phyloP scores from a whole-genome alignment of 2,797 vertebrate genomes.

The Oreochromis mossambicus region DNA sequence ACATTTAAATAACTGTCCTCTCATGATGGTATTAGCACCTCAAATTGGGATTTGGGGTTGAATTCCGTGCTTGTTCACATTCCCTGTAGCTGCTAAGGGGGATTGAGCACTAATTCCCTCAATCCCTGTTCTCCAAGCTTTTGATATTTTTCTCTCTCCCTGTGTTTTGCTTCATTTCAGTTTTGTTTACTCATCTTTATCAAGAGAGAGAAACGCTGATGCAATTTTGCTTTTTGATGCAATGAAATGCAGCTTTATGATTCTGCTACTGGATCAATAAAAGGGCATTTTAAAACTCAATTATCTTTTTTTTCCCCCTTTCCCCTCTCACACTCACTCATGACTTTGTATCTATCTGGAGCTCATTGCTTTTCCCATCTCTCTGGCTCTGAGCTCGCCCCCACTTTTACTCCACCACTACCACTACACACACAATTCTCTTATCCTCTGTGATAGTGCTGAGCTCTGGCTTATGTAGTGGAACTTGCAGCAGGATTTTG shows the following conservation, averaged over 20 bases:
- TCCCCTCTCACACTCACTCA: background rate
- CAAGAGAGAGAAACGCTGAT: background rate
- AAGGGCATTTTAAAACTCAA: constrained; percentile 42
- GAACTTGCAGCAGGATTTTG: constrained; percentile 20
- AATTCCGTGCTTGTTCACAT: background rate
- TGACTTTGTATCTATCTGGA: background rate
- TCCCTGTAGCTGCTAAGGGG: background rate
- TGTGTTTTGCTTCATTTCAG: background rate
- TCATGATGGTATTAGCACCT: background rate
- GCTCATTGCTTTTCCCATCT: background rate
- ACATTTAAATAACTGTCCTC: background rate
- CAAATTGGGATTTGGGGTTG: background rate
- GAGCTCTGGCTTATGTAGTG: constrained; percentile 28
- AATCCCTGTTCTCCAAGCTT: background rate
- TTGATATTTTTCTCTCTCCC: background rate
- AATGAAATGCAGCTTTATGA: constrained; percentile 7
- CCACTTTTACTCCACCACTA: background rate
- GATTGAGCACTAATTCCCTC: background rate
- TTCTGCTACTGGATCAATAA: constrained; percentile 27
- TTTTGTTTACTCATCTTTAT: constrained; percentile 8
- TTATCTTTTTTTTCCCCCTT: background rate
- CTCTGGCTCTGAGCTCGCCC: background rate
- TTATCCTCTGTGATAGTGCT: constrained; percentile 30
- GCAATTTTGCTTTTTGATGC: constrained; percentile 1
- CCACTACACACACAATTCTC: background rate